phyloP scores from a whole-genome alignment of 2,113 vertebrate genomes.

The Dissostichus mawsoni region DNA sequence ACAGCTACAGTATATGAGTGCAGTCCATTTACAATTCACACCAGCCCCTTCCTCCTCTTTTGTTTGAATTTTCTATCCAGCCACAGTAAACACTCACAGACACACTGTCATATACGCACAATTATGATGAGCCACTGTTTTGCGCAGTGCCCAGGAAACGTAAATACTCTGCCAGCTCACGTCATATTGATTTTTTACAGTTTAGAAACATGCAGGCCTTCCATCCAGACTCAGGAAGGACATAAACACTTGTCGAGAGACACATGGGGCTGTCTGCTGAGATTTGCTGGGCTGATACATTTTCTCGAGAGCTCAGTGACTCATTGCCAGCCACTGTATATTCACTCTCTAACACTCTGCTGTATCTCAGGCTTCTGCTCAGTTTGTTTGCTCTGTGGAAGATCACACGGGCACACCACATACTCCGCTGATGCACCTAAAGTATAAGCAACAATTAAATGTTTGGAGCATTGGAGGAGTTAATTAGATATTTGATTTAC shows the following conservation, averaged over 20 bases:
- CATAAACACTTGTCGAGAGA: constrained; percentile 46
- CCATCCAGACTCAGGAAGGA: constrained; percentile 43
- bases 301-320: constrained; percentile 41
- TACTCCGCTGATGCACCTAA: neutral
- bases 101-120: constrained; percentile 39
- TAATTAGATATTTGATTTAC: neutral
- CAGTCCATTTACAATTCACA: neutral
- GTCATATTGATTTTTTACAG: constrained; percentile 56
- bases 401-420: constrained; percentile 1
- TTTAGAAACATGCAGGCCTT: constrained; percentile 42
- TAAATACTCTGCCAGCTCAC: constrained; percentile 49
- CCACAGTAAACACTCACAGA: constrained; percentile 63
- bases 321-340: constrained; percentile 52
- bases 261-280: constrained; percentile 42
- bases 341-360: constrained; percentile 44
- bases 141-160: constrained; percentile 14
- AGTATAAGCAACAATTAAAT: neutral
- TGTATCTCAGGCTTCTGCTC: constrained; percentile 16
- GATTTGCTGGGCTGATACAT: constrained; percentile 42
- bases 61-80: constrained; percentile 8
- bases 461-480: neutral
- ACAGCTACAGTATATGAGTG: no score
- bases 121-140: constrained; percentile 56
- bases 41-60: neutral
- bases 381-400: constrained; percentile 54